These are phyloP conservation scores for Tetramorium bicarinatum DNA, from an alignment of 2,888 invertebrate genomes.

Conservation along the genomic window DNA sequence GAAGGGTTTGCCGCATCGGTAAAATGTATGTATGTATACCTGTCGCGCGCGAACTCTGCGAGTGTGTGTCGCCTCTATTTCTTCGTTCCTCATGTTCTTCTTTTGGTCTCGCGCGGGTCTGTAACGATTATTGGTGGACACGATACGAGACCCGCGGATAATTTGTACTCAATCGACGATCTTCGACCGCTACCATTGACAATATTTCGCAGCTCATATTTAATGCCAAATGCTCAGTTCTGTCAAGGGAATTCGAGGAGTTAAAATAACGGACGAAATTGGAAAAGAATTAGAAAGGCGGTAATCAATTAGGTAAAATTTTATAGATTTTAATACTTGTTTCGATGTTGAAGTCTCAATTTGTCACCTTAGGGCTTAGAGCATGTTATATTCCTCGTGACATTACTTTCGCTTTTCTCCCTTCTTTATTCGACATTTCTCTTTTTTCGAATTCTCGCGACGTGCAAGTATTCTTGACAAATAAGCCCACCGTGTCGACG, in stretches of 20 bases:
- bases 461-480: slow-evolving; percentile 78
- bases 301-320: not conserved
- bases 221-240: not conserved
- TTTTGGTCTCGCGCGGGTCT: slow-evolving; percentile 40
- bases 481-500: slow-evolving; percentile 83
- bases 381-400: slow-evolving; percentile 51
- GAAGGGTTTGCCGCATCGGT: slow-evolving; percentile 66
- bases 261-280: not conserved
- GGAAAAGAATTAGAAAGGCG: not conserved
- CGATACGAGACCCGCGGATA: slow-evolving; percentile 29
- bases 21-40: slow-evolving; percentile 48
- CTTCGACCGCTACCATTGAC: slow-evolving; percentile 74
- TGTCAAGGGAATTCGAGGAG: not conserved
- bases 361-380: slow-evolving; percentile 53
- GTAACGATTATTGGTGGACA: slow-evolving; percentile 55
- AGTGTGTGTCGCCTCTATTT: slow-evolving; percentile 61
- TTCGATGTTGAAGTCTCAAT: slow-evolving; percentile 60
- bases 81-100: slow-evolving; percentile 34
- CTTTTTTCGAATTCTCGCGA: slow-evolving; percentile 60
- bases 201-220: slow-evolving; percentile 32
- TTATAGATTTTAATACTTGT: slow-evolving; percentile 16
- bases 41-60: slow-evolving; percentile 44
- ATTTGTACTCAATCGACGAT: slow-evolving; percentile 81
- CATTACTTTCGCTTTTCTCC: slow-evolving; percentile 24
- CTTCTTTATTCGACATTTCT: slow-evolving; percentile 26